These are phyloP conservation scores for Agriopis marginaria DNA, from an alignment of 2,888 invertebrate species.

Conservation along the genomic window DNA sequence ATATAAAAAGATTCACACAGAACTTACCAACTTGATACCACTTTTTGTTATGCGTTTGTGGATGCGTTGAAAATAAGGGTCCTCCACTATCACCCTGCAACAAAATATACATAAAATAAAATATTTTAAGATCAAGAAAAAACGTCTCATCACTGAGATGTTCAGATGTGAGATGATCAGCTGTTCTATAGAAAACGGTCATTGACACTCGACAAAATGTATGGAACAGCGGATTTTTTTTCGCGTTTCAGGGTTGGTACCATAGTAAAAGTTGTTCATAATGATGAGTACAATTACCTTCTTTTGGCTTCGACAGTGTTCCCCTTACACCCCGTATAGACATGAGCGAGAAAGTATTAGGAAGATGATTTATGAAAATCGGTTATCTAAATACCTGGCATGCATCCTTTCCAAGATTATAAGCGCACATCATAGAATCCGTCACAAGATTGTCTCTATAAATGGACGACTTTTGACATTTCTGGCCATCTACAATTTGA, in stretches of 20 bases:
- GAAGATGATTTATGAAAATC: background rate
- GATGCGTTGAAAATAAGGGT: conserved; percentile 84
- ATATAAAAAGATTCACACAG: background rate
- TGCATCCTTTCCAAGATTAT: conserved; percentile 85
- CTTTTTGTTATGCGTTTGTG: conserved; percentile 68
- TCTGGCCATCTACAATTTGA: conserved; percentile 66
- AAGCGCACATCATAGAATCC: conserved; percentile 87
- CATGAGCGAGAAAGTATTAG: too few species aligned
- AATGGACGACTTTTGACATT: conserved; percentile 70
- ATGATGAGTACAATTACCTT: too few species aligned
- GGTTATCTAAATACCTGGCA: conserved; percentile 83
- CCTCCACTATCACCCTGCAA: conserved; percentile 90
- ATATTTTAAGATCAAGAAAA: background rate
- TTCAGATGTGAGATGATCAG: too few species aligned
- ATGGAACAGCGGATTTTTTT: too few species aligned
- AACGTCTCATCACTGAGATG: background rate
- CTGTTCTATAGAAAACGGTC: too few species aligned
- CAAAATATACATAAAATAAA: conserved; percentile 10
- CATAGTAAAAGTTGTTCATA: too few species aligned
- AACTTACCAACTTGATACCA: conserved; percentile 87
- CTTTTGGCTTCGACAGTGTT: too few species aligned
- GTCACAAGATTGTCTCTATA: conserved; percentile 74
- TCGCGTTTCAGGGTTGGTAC: too few species aligned
- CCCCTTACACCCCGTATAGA: too few species aligned
- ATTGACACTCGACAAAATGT: too few species aligned